Evolutionary conservation across 2,888 invertebrate species (phyloP).

Genomic region (Lottia gigantea): DNA sequence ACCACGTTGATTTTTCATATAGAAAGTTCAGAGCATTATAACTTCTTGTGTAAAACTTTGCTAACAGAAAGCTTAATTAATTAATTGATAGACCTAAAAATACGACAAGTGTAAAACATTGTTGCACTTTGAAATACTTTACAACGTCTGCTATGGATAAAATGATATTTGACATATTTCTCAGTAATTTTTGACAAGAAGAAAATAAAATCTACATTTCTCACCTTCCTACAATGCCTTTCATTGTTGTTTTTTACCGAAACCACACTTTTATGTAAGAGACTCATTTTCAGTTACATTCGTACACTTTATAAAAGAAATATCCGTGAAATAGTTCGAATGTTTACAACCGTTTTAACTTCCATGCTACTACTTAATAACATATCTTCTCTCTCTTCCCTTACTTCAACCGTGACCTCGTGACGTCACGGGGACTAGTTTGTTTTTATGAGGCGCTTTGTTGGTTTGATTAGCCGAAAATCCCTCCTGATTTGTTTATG

Average conservation of each 20-base stretch:
- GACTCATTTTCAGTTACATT: constrained; percentile 24
- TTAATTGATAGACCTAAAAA: no score
- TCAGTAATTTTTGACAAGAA: background rate
- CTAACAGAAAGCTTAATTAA: no score
- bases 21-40: no score
- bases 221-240: constrained; percentile 25
- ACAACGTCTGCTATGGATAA: no score
- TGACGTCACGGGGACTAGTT: constrained; percentile 25
- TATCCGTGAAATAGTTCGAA: constrained; percentile 1
- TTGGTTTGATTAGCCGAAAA: no score
- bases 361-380: constrained; percentile 22
- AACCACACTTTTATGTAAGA: constrained; percentile 23
- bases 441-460: background rate
- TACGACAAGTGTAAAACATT: no score
- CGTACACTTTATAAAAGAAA: constrained; percentile 7
- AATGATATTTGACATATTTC: constrained; percentile 1
- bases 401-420: constrained; percentile 18
- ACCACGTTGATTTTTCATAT: no score
- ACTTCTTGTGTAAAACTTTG: no score
- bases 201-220: constrained; percentile 5
- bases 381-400: constrained; percentile 15
- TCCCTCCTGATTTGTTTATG: no score
- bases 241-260: constrained; percentile 25
- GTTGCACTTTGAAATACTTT: no score
- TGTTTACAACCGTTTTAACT: background rate